Evolutionary conservation across 2,113 vertebrate genomes (phyloP).

Genomic region (Daubentonia madagascariensis): DNA sequence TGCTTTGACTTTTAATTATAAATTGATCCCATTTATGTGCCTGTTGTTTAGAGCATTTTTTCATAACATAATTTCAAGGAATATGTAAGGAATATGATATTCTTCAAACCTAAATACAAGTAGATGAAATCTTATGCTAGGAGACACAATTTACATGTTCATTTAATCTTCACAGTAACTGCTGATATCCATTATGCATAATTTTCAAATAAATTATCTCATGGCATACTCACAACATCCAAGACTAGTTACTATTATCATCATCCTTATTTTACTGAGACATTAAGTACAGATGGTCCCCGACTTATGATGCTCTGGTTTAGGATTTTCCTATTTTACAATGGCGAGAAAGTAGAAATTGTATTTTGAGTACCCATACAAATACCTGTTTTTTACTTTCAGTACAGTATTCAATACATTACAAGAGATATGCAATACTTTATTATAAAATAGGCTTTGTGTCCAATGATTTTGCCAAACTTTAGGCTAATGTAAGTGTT

Average conservation of each 20-base stretch:
- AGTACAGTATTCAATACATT: neutral
- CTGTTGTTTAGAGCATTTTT: neutral
- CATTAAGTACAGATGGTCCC: neutral
- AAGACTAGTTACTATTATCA: neutral
- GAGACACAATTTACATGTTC: neutral
- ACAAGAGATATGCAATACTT: neutral
- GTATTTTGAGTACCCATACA: neutral
- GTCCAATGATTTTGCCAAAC: neutral
- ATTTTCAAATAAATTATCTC: neutral
- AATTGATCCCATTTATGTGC: neutral
- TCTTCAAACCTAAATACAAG: neutral
- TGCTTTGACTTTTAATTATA: neutral
- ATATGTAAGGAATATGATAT: neutral
- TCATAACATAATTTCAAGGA: neutral
- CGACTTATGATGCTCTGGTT: neutral
- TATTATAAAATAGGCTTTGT: neutral
- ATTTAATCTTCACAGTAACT: neutral
- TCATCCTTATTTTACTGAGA: neutral
- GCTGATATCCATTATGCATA: neutral
- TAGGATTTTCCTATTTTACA: neutral
- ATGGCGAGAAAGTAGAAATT: neutral
- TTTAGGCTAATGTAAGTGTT: neutral
- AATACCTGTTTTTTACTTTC: neutral
- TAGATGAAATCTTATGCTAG: neutral
- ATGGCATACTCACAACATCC: neutral